Percentiles rank a stretch among this genome's conserved stretches.
phyloP scores from a whole-genome alignment of 1,140 invertebrate genomes.

The Drosophila aff. region DNA sequence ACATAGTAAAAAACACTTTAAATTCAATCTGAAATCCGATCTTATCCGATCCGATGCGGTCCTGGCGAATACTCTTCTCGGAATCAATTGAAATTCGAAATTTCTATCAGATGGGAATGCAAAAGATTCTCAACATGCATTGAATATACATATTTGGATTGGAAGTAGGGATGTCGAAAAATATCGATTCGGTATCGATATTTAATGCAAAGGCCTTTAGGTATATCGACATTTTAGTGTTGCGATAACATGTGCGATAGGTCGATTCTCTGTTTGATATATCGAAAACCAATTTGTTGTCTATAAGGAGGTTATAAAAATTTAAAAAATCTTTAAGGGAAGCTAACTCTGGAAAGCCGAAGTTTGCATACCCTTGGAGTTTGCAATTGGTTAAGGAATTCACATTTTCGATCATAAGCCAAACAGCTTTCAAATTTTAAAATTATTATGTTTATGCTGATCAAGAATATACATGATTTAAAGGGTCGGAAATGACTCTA shows the following conservation, averaged over 20 bases:
- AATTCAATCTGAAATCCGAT: slow-evolving; percentile 10
- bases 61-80: neutral
- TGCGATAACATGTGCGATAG: neutral
- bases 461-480: too few species aligned
- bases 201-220: neutral
- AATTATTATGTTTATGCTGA: too few species aligned
- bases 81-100: slow-evolving; percentile 19
- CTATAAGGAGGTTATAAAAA: too few species aligned
- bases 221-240: neutral
- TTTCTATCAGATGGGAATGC: slow-evolving; percentile 17
- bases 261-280: neutral
- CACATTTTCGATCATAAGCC: too few species aligned
- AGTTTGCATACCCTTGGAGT: too few species aligned
- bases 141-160: neutral
- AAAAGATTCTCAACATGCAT: slow-evolving; percentile 5
- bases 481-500: too few species aligned
- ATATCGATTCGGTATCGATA: neutral
- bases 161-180: neutral
- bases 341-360: too few species aligned
- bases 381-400: too few species aligned
- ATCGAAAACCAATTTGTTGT: neutral
- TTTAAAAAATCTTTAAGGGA: too few species aligned
- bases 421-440: too few species aligned
- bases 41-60: neutral
- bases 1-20: slow-evolving; percentile 6